Conservation (phyloP, 2,113 vertebrate species). For the Scomber colias region DNA sequence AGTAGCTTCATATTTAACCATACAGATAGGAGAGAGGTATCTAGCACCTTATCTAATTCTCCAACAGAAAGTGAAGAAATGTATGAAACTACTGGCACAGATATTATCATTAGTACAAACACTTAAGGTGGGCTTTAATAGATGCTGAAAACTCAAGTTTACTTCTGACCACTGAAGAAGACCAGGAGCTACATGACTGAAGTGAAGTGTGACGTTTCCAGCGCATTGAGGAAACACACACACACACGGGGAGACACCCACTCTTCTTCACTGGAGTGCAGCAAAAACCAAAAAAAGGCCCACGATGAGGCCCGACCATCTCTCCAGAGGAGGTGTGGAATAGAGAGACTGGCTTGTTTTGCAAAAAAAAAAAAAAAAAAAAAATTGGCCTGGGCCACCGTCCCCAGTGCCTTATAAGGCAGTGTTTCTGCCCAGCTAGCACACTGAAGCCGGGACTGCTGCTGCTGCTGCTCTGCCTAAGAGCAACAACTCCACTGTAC, state of each 20-base stretch:
- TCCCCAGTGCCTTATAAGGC: constrained; percentile 87
- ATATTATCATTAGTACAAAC: background rate
- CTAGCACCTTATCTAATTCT: background rate
- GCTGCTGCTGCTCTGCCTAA: constrained; percentile 57
- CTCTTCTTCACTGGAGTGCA: constrained; percentile 63
- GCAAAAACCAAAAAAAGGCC: constrained; percentile 66
- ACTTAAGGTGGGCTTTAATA: background rate
- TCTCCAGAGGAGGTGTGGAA: constrained; percentile 77
- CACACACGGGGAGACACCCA: background rate
- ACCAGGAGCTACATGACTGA: constrained; percentile 33
- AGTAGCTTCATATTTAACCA: background rate
- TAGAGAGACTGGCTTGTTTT: constrained; percentile 78
- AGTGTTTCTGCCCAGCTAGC: constrained; percentile 84
- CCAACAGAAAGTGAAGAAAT: background rate
- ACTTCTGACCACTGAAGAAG: constrained; percentile 12
- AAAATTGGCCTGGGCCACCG: constrained; percentile 78
- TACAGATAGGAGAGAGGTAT: background rate
- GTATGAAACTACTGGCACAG: background rate
- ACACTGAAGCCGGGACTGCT: constrained; percentile 62
- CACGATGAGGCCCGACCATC: constrained; percentile 46
- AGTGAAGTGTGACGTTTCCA: constrained; percentile 51
- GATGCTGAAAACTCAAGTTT: constrained; percentile 18
- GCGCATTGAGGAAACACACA: constrained; percentile 10
- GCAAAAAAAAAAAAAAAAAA: constrained; percentile 44
- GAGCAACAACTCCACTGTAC: constrained; percentile 64